Percentiles rank a stretch among this genome's conserved stretches.
Evolutionary conservation across 2,888 invertebrate genomes (phyloP).

Genomic region (Uropetala carovei): DNA sequence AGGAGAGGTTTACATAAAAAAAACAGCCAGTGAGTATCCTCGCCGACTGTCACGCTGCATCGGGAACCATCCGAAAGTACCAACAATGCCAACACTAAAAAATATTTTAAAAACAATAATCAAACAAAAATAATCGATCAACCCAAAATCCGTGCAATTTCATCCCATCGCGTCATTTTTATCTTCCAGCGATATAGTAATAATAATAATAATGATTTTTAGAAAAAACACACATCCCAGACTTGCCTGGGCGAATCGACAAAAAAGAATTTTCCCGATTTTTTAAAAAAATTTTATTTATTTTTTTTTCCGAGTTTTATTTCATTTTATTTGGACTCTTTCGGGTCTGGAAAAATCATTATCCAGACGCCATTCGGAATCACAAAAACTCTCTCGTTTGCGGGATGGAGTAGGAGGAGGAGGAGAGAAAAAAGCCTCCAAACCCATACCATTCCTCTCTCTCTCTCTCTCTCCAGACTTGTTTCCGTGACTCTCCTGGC

Average conservation of each 20-base stretch:
- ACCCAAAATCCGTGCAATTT: no score
- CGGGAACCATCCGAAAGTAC: no score
- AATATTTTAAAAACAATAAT: no score
- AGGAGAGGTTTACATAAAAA: no score
- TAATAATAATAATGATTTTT: no score
- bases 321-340: neutral
- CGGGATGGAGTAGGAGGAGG: neutral
- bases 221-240: no score
- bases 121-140: no score
- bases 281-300: neutral
- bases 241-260: neutral
- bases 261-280: neutral
- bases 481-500: neutral
- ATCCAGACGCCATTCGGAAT: conserved; percentile 10
- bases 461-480: neutral
- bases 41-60: no score
- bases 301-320: neutral
- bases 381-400: neutral
- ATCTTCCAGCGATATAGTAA: no score
- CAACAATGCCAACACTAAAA: no score
- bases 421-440: neutral
- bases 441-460: neutral
- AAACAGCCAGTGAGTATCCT: no score
- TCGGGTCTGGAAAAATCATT: conserved; percentile 28
- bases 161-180: no score